These are phyloP conservation scores for Amblyjoppa fuscipennis DNA, from an alignment of 2,888 invertebrate genomes.

Conservation along the genomic window DNA sequence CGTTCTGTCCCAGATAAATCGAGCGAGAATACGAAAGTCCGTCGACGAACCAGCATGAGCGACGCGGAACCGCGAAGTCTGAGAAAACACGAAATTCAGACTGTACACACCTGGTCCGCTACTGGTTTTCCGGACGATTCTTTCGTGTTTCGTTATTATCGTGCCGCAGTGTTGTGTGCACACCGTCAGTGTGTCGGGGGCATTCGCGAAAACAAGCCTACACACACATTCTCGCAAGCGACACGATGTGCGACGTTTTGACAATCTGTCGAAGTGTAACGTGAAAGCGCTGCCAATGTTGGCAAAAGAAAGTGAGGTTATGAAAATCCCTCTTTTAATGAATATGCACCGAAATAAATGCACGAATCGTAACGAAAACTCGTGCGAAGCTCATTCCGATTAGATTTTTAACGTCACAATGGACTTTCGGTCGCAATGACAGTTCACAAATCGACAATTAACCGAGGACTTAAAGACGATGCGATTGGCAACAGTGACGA, in stretches of 20 bases:
- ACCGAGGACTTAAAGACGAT: background rate
- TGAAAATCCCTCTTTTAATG: background rate
- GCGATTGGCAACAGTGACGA: conserved; percentile 50
- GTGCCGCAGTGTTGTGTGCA: background rate
- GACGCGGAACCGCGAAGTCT: conserved; percentile 5
- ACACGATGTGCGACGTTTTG: conserved; percentile 33
- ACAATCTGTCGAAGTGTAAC: conserved; percentile 45
- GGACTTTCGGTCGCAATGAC: background rate
- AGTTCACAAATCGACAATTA: background rate
- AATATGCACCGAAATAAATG: background rate
- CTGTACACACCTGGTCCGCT: conserved; percentile 10
- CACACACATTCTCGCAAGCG: background rate
- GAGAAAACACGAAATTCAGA: conserved; percentile 48
- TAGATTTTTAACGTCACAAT: background rate
- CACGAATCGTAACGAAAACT: background rate
- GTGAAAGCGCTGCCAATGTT: conserved; percentile 45
- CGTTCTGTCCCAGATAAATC: conserved; percentile 3
- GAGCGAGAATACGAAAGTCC: background rate
- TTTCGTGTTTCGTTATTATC: conserved; percentile 24
- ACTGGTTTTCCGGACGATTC: conserved; percentile 7
- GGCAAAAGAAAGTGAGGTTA: conserved; percentile 58
- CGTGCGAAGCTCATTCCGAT: background rate
- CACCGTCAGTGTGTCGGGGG: background rate
- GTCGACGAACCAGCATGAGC: background rate
- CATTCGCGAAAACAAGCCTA: conserved; percentile 38